Percentiles rank a stretch among this genome's conserved stretches.
phyloP scores from a whole-genome alignment of 1,140 invertebrate genomes.

The Daktulosphaira vitifoliae region DNA sequence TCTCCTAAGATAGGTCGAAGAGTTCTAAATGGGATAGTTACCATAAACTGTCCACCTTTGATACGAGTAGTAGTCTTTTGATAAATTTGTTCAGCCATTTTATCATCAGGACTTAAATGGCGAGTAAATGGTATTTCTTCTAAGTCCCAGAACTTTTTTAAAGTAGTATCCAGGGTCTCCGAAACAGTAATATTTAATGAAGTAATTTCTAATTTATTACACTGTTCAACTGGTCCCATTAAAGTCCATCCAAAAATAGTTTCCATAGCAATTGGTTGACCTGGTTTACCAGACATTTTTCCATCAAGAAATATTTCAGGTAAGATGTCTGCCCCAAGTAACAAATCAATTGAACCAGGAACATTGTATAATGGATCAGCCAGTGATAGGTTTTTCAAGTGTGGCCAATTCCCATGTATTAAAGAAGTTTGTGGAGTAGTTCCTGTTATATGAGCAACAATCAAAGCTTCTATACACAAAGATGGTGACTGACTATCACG shows the following conservation, averaged over 20 bases:
- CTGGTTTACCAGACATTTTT: constrained; percentile 67
- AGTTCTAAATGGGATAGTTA: not conserved
- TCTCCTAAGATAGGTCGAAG: not conserved
- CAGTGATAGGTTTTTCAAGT: not conserved
- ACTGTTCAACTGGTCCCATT: not conserved
- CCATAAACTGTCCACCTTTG: not conserved
- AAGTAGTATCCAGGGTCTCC: not conserved
- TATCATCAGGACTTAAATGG: not conserved
- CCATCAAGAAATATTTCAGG: constrained; percentile 69
- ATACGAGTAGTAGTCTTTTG: not conserved
- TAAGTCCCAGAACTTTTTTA: not conserved
- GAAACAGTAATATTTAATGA: not conserved
- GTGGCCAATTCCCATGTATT: not conserved
- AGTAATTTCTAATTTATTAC: not conserved
- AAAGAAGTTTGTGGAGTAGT: not conserved
- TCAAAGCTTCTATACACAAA: no score
- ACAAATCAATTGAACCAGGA: not conserved
- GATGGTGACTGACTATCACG: no score
- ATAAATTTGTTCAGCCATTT: not conserved
- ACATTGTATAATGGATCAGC: not conserved
- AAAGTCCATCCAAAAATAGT: constrained; percentile 48
- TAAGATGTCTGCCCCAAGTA: no score
- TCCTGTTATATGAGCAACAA: no score
- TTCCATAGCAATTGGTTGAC: constrained; percentile 70
- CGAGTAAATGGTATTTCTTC: not conserved